A percentile compares a stretch with the other conserved stretches of the same genome.
phyloP scores from a whole-genome alignment of 37 sponge, comb jelly and placozoan genomes.

The Beroe forskalii region DNA sequence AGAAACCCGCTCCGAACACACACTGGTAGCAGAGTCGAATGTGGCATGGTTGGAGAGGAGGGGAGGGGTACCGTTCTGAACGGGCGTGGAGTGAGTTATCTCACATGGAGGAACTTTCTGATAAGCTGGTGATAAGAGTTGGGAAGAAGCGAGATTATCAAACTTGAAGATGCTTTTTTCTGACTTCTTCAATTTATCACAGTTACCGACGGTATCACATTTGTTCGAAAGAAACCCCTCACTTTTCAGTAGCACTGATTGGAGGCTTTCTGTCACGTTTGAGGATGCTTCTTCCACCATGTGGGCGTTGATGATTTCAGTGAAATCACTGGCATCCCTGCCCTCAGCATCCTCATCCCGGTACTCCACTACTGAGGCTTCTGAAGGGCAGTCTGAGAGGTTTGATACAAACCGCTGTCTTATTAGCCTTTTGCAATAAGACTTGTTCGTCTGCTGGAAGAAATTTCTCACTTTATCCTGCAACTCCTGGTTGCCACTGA shows the following conservation, averaged over 20 bases:
- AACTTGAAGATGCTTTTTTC: neutral
- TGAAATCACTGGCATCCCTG: neutral
- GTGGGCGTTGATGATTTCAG: constrained; percentile 35
- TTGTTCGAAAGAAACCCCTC: constrained; percentile 28
- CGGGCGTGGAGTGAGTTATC: neutral
- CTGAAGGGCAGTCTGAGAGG: constrained; percentile 29
- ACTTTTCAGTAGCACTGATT: constrained; percentile 29
- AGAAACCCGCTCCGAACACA: neutral
- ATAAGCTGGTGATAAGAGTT: neutral
- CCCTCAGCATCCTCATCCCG: neutral
- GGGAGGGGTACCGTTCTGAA: neutral
- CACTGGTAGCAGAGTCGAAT: neutral
- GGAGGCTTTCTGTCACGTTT: constrained; percentile 30
- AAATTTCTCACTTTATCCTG: constrained; percentile 19
- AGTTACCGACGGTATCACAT: neutral
- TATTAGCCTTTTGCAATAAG: constrained; percentile 27
- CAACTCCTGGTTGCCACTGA: constrained; percentile 22
- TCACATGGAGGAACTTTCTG: neutral
- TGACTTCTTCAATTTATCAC: neutral
- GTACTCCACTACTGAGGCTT: neutral
- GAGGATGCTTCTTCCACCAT: neutral
- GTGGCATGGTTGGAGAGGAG: neutral
- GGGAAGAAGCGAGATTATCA: neutral
- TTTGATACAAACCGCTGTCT: constrained; percentile 55
- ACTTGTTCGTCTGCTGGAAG: constrained; percentile 47